Conservation (phyloP, 2,888 invertebrate species). For the Ypsolopha sequella region DNA sequence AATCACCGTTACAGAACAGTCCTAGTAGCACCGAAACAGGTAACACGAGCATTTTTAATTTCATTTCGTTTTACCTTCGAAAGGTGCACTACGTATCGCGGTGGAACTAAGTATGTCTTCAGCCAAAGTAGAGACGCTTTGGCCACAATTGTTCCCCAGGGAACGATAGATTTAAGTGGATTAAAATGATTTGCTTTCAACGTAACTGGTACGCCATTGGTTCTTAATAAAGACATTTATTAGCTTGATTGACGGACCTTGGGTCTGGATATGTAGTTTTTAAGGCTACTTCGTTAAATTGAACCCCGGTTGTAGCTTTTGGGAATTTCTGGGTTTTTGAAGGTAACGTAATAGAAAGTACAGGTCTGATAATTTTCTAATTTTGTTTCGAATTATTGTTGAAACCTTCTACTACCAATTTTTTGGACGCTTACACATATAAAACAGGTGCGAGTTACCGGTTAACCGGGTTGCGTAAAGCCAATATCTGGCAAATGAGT, state of each 20-base stretch:
- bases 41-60: conserved; percentile 26
- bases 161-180: conserved; percentile 41
- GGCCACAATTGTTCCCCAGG: not conserved
- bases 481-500: no score
- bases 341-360: no score
- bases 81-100: conserved; percentile 31
- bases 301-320: no score
- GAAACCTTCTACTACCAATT: no score
- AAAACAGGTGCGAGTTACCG: no score
- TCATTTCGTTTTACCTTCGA: conserved; percentile 9
- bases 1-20: conserved; percentile 26
- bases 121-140: not conserved
- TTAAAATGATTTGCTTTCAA: conserved; percentile 54
- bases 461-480: no score
- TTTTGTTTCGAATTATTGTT: no score
- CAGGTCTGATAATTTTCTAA: no score
- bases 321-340: no score
- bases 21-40: conserved; percentile 21
- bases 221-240: conserved; percentile 41
- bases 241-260: conserved; percentile 39
- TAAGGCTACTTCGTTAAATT: no score
- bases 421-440: no score
- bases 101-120: conserved; percentile 15
- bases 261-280: not conserved
- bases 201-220: conserved; percentile 28